Evolutionary conservation across 2,888 invertebrate species (phyloP), one percentile per base, ranked within the genome.

Genomic region (Xanthorhoe designata): DNA sequence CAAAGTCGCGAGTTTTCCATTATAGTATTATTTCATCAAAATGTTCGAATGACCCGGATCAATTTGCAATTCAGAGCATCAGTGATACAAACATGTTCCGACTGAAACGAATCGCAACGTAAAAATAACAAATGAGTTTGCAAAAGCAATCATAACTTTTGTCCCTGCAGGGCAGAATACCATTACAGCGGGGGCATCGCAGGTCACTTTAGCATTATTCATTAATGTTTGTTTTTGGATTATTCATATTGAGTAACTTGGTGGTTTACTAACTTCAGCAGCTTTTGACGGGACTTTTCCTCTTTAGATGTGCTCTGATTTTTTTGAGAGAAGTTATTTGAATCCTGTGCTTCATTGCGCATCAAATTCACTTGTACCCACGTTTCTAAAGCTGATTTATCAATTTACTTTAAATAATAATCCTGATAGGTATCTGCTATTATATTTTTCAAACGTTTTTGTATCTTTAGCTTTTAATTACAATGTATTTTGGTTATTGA

Each of bases 61-160:
- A 72, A 70, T 74, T 71, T 71, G 62, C 70, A 66, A 64, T 68
- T 59, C 66, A 61, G 60, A 64, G 68, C 68, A 66, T 55, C 66
- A 63, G 61, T 66, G 68, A 71, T 71, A 71, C 70, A 71, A 72
- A 72, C 72, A 70, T 74, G 72, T 75, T 71, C 42, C 64, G 67
- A 71, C 72, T 66, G 69, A 66, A 73, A 73, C 71, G 72, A 73
- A 72, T 71, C 70, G 75, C 68, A 69, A 70, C 73, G 74, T 73
- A 74, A 75, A 75, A 75, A 75, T 73, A 74, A 72, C 74, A 71
- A 72, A 74, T 73, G 75, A 75, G 74, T 74, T 75, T 71, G 68
- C 61, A 61, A 75, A 74, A 75, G 75, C 71, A 75, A 75, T 75
- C 75, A 74, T 69, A 75, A 75, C 74, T 75, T 75, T 56, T 61